Evolutionary conservation across 2,888 invertebrate species (phyloP).

Genomic region (Aleiodes alternator): DNA sequence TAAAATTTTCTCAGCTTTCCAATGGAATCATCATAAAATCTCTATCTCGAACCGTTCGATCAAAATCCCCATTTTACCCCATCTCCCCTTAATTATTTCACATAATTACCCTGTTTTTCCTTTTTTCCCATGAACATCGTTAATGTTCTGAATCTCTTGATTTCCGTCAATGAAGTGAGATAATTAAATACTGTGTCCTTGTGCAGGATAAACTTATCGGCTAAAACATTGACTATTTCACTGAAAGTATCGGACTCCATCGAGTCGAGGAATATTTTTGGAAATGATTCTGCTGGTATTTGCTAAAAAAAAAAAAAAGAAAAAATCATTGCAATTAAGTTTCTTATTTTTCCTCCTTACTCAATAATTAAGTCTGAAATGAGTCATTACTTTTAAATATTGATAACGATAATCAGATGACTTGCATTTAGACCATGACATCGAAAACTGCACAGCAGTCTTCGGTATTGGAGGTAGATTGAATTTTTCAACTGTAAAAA

Average conservation of each 20-base stretch:
- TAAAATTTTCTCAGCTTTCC: too few relatives aligned
- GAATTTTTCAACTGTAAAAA: conserved; percentile 31
- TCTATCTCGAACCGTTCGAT: too few relatives aligned
- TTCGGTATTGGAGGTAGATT: conserved; percentile 76
- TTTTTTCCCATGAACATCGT: conserved; percentile 79
- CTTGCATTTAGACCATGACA: conserved; percentile 79
- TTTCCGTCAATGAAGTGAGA: conserved; percentile 77
- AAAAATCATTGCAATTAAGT: neutral
- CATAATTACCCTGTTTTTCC: conserved; percentile 79
- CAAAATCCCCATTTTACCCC: too few relatives aligned
- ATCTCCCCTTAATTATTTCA: neutral
- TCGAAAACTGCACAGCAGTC: conserved; percentile 82
- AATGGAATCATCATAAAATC: too few relatives aligned
- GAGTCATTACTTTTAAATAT: conserved; percentile 78
- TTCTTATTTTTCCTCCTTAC: neutral
- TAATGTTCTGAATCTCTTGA: conserved; percentile 82
- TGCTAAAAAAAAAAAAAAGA: conserved; percentile 74
- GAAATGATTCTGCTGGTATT: conserved; percentile 79
- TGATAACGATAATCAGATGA: conserved; percentile 77
- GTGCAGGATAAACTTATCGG: conserved; percentile 75
- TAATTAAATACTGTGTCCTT: conserved; percentile 76
- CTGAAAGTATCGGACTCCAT: conserved; percentile 81
- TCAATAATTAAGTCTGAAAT: too few relatives aligned
- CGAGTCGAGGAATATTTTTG: conserved; percentile 82
- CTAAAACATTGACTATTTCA: conserved; percentile 78